Base-by-base conservation (phyloP, 2,888 invertebrate species). In the Agrochola macilenta region DNA sequence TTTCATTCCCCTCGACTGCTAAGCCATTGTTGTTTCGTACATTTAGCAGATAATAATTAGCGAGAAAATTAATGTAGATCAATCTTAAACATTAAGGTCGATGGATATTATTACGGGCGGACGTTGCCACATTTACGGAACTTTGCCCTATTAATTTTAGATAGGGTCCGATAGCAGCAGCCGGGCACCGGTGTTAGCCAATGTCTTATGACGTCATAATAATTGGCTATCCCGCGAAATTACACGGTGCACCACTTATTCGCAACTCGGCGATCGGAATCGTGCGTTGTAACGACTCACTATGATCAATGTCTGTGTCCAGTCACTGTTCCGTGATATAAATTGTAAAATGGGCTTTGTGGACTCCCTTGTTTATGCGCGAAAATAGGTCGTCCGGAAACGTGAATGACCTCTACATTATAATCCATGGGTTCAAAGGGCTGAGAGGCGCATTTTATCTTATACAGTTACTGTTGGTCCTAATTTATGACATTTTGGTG, bases 131-230 rank as follows among this genome's bases (percentile, higher is more conserved):
- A 91, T 92, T 92, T 88, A 88, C 93, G 92, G 92, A 91, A 92
- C 90, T 87, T 86, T 87, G 88, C 84, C 89, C 91, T 91, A 90
- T 92, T 93, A 92, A 93, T 91, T 92, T 92, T 86, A 92, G 91
- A 91, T 90, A 88, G 88, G 82, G 88, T 79, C 84, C 84, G 90
- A 90, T 89, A 89, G 83, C 77, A 83, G 79, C 84, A 74, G 77
- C 79, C 69, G 69, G 78, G 81, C 83, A 78, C 83, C 82, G 77
- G 83, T 85, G 84, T 86, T 85, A 78, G 84, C 77, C 78, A 86
- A 88, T 84, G 79, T 52, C 76, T 77, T 72, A 68, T 91, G 89
- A 91, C 92, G 90, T 91, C 91, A 92, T 83, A 69, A 86, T 87
- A 91, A 89, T 89, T 85, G 88, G 85, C 74, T 88, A 87, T 88